A percentile compares a stretch with the other conserved stretches of the same genome.
Evolutionary conservation across 2,113 vertebrate species (phyloP).

Genomic region (Poeciliopsis retropinna): DNA sequence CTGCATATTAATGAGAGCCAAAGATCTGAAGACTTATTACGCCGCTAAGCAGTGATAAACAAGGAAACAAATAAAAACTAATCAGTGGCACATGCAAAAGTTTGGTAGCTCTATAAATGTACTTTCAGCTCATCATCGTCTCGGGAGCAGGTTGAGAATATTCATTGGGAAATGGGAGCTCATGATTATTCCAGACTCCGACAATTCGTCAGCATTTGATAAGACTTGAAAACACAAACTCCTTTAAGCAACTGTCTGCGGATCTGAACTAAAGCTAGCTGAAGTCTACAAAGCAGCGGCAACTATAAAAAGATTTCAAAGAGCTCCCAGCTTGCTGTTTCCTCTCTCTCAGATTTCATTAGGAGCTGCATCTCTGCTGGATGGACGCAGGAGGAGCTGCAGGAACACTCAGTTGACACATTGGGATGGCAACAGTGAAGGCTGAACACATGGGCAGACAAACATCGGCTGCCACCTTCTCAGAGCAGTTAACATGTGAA

Average conservation of each 20-base stretch:
- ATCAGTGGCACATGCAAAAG: not conserved
- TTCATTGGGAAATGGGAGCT: not conserved
- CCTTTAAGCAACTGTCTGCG: not conserved
- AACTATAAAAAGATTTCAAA: slow-evolving; percentile 1
- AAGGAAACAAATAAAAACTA: not conserved
- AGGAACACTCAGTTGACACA: not conserved
- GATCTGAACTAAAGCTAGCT: not conserved
- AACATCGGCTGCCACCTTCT: too few species aligned
- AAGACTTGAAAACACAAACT: not conserved
- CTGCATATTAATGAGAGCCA: not conserved
- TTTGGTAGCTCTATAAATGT: not conserved
- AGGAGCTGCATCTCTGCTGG: not conserved
- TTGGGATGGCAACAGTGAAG: too few species aligned
- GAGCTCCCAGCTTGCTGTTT: not conserved
- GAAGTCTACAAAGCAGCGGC: not conserved
- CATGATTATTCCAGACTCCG: not conserved
- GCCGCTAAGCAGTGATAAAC: not conserved
- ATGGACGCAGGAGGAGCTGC: not conserved
- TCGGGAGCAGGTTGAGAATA: not conserved
- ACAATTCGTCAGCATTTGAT: not conserved
- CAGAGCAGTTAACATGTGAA: too few species aligned
- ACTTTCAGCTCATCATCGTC: not conserved
- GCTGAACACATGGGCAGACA: too few species aligned
- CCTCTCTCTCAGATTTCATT: not conserved
- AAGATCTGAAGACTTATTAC: not conserved